These are phyloP conservation scores for Oxyscelio sp. DNA, from an alignment of 2,888 invertebrate genomes.

Conservation along the genomic window DNA sequence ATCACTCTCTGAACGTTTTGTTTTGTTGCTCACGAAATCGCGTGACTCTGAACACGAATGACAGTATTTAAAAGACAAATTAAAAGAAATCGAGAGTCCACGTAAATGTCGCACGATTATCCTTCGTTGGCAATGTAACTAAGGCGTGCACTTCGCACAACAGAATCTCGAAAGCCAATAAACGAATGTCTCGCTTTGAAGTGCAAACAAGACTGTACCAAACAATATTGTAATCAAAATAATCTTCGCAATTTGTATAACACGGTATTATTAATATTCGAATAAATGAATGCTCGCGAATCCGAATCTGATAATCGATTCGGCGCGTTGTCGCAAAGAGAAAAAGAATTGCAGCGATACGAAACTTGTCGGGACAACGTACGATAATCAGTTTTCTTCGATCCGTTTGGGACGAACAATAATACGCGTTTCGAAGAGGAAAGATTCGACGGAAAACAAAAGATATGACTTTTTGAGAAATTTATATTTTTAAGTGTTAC, in stretches of 20 bases:
- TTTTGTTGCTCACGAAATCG: slow-evolving; percentile 65
- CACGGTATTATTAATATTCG: slow-evolving; percentile 51
- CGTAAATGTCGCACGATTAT: slow-evolving; percentile 52
- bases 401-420: too few relatives aligned
- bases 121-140: slow-evolving; percentile 32
- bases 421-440: too few relatives aligned
- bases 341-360: too few relatives aligned
- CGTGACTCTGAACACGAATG: slow-evolving; percentile 57
- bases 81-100: slow-evolving; percentile 34
- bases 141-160: slow-evolving; percentile 36
- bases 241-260: slow-evolving; percentile 60
- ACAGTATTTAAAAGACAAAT: slow-evolving; percentile 59
- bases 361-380: too few relatives aligned
- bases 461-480: too few relatives aligned
- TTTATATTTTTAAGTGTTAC: too few relatives aligned
- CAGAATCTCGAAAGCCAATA: slow-evolving; percentile 46
- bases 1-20: slow-evolving; percentile 56
- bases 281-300: slow-evolving; percentile 33
- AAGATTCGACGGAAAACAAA: too few relatives aligned
- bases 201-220: slow-evolving; percentile 63
- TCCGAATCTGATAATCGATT: slow-evolving; percentile 22
- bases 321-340: too few relatives aligned
- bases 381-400: too few relatives aligned
- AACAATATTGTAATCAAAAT: slow-evolving; percentile 60
- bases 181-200: slow-evolving; percentile 63